Base-by-base conservation (phyloP, 2,113 vertebrate genomes). In the Charina bottae region DNA sequence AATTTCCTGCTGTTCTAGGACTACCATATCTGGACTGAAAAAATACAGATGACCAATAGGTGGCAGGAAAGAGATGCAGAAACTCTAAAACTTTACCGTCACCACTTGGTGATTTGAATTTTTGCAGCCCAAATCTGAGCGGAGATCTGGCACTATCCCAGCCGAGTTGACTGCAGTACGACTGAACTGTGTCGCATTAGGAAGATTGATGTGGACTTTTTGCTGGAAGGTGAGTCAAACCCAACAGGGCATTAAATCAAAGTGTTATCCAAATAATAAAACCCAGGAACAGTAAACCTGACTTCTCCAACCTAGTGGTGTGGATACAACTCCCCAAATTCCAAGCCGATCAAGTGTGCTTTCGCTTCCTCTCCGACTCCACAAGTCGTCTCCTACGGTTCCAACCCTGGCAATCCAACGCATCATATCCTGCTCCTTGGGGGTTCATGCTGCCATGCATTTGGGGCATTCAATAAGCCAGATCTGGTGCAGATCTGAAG, bases 371-470 rank as follows among this genome's bases (percentile, higher is more conserved):
- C 0, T 37, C 21, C 46, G 26, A 2, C 13, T 33, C 9, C 13
- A 3, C 49, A 24, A 26, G 1, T 53, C 11, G 13, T 59, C 62
- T 28, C 37, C 6, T 21, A 26, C 46, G 26, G 11, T 1, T 37
- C 28, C 6, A 3, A 6, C 19, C 58, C 1, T 28, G 78, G 58
- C 59, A 89, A 13, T 42, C 53, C 33, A 78, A n/a, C 6, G 10
- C 26, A 42, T 1, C 33, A 23, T 3, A 33, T 72, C 58, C 19
- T 33, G 84, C 19, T 92, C 87, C 1, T 4, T 28, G 28, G 58
- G 2, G 2, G 4, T 26, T 2, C 2, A 8, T 64, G 54, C 7
- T 7, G 24, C n/a, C 62, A 0, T 19, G 0, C 0, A 5, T 11
- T 83, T 12, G 6, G 33, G 54, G 21, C 62, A 59, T 26, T 46